Evolutionary conservation across 1,140 invertebrate species (phyloP), one percentile per base, ranked within the genome.

Genomic region (Nebria ingens): DNA sequence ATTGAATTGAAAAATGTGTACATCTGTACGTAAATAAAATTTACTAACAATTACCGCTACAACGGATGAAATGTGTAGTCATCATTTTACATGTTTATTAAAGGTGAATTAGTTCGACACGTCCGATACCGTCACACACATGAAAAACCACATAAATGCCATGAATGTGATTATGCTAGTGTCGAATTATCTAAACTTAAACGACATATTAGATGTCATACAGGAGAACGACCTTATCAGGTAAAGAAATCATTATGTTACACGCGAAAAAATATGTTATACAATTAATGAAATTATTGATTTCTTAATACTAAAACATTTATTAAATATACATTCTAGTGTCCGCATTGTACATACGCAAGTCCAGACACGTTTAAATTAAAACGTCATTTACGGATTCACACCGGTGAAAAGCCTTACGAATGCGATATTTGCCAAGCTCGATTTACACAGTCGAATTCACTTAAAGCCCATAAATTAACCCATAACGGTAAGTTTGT

Each of bases 351-450:
- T 75, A 95, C 91, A 2, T 98, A 98, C 67, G 94, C 95, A 15
- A 96, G 91, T 66, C 94, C 94, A 2, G 95, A 98, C 72, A 97
- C 94, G 12, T 98, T 97, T 71, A 98, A 98, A 73, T 73, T 98
- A 67, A 92, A 95, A 68, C 87, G 95, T 22, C 94, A 98, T 70
- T 77, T 95, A 60, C 84, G 94, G 40, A 97, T 93, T 13, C 95
- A 98, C 65, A 97, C 94, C 0, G 94, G 94, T 1, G 91, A 95
- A 59, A 79, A 79, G 58, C 93, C 93, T 0, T 95, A 95, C 68
- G 89, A 94, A 67, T 98, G 95, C 73, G 91, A 93, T 59, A 82
- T 88, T 60, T 98, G 95, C 74, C 83, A 89, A 64, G 80, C 89
- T 21, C 77, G 91, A 61, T 98, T 98, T 71, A 97, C 94, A 0